These are phyloP conservation scores for Sebastes cheni DNA, from an alignment of 2,797 vertebrate species.

Conservation along the genomic window DNA sequence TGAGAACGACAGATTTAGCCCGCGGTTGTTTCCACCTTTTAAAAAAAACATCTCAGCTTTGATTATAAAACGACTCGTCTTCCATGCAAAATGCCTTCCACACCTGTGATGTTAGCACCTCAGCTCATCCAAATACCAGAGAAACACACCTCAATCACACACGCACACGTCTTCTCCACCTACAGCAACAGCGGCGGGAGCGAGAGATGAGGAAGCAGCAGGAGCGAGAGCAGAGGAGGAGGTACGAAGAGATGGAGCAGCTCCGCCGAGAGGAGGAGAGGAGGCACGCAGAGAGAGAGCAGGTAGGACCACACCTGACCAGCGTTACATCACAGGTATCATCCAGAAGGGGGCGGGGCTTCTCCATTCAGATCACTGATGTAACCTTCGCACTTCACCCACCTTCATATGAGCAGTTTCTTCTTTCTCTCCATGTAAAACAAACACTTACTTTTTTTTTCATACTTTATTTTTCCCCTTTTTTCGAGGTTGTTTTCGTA, in stretches of 20 bases:
- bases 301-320: conserved; percentile 78
- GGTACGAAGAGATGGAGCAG: conserved; percentile 95
- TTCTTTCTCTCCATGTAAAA: not conserved
- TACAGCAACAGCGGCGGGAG: conserved; percentile 93
- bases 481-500: too few relatives aligned
- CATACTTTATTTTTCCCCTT: too few relatives aligned
- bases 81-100: not conserved
- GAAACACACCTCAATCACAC: conserved; percentile 12
- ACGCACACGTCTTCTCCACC: not conserved
- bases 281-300: conserved; percentile 93
- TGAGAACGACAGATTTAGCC: not conserved
- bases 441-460: not conserved
- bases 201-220: conserved; percentile 97
- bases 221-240: conserved; percentile 93
- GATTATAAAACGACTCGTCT: not conserved
- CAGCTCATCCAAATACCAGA: not conserved
- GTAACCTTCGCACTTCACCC: not conserved
- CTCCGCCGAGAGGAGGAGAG: conserved; percentile 94
- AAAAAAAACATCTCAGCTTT: not conserved
- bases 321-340: not conserved
- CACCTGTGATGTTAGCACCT: conserved; percentile 40
- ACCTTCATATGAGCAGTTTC: not conserved
- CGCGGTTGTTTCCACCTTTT: not conserved
- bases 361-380: not conserved
- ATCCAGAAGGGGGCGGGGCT: not conserved